Evolutionary conservation across 1,140 invertebrate genomes (phyloP).

Genomic region (Drosophila burlai): DNA sequence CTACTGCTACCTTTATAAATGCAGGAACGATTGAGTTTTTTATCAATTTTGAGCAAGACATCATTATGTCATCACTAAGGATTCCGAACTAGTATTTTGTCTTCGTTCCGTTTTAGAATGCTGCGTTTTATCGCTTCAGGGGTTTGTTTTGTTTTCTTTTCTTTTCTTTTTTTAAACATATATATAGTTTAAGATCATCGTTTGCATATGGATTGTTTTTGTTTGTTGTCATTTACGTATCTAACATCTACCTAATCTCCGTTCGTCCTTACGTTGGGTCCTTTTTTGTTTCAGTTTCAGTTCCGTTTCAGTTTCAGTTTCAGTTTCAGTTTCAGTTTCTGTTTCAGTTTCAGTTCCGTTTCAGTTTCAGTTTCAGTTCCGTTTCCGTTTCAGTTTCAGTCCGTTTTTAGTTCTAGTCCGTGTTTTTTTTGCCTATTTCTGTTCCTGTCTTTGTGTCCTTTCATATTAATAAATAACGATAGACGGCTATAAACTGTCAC

Average conservation of each 20-base stretch:
- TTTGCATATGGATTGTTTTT: slow-evolving; percentile 40
- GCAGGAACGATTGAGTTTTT: slow-evolving; percentile 29
- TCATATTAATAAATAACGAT: slow-evolving; percentile 19
- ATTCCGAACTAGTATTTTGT: slow-evolving; percentile 10
- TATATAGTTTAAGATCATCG: slow-evolving; percentile 32
- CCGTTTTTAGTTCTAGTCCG: neutral
- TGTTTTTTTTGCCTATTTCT: neutral
- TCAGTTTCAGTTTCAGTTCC: too few relatives aligned
- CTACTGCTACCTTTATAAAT: slow-evolving; percentile 34
- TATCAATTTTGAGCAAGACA: slow-evolving; percentile 28
- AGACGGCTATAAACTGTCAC: slow-evolving; percentile 36
- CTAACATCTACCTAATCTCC: slow-evolving; percentile 35
- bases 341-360: neutral
- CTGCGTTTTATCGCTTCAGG: slow-evolving; percentile 2
- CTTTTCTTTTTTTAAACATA: slow-evolving; percentile 2
- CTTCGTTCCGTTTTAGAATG: slow-evolving; percentile 28
- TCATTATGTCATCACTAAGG: neutral
- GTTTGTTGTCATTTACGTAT: slow-evolving; percentile 39
- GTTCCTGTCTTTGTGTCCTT: slow-evolving; percentile 1
- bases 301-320: neutral
- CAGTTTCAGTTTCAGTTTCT: neutral
- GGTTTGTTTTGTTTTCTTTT: neutral
- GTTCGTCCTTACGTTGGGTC: slow-evolving; percentile 7
- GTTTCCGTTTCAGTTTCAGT: neutral
- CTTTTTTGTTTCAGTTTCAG: neutral